Conservation (phyloP, 2,888 invertebrate species). For the Xestia xanthographa region DNA sequence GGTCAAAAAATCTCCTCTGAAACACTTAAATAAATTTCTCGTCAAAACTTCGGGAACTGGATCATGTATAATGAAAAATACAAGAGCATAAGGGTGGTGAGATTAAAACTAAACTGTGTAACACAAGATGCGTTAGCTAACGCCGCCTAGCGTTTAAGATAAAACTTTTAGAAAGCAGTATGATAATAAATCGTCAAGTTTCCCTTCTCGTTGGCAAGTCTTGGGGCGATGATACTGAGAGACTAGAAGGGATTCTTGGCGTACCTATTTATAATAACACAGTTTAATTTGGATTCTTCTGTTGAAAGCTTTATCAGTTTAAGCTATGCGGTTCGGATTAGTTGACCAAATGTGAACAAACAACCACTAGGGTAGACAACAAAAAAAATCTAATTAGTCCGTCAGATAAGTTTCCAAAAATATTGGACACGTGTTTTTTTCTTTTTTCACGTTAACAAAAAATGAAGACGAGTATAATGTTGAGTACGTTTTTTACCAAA, state of each 20-base stretch:
- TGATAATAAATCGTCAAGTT: conserved; percentile 88
- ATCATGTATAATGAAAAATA: conserved; percentile 59
- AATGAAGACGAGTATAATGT: no score
- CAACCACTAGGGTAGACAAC: no score
- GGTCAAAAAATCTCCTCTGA: conserved; percentile 16
- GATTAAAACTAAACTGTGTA: conserved; percentile 73
- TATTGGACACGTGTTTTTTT: no score
- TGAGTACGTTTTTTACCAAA: no score
- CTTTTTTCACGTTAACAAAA: no score
- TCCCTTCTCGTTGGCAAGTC: conserved; percentile 81
- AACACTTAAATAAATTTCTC: conserved; percentile 52
- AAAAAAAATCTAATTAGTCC: no score
- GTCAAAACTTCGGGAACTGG: conserved; percentile 31
- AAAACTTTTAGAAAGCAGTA: conserved; percentile 86
- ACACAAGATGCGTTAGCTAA: conserved; percentile 78
- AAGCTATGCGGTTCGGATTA: background rate
- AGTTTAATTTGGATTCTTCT: background rate
- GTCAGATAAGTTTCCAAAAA: no score
- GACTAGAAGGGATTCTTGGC: conserved; percentile 66
- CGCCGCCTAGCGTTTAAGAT: conserved; percentile 84
- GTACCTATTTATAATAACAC: background rate
- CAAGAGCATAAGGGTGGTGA: conserved; percentile 61
- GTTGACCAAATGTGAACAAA: background rate
- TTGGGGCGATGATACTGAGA: conserved; percentile 55
- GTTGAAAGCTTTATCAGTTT: background rate